Evolutionary conservation across 2,888 invertebrate genomes (phyloP).

Genomic region (Gandaritis pyraliata): DNA sequence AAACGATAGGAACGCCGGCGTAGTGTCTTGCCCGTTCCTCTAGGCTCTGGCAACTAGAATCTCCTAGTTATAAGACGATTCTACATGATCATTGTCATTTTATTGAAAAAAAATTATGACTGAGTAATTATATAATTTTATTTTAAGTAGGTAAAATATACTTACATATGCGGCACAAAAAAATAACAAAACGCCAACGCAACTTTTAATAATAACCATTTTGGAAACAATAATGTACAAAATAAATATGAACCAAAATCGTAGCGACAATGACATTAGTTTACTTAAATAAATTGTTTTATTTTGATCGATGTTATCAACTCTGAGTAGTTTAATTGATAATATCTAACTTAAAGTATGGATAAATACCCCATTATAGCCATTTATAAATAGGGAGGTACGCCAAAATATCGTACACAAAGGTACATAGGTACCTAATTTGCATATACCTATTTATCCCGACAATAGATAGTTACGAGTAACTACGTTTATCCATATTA

Average conservation of each 20-base stretch:
- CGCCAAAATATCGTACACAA: neutral
- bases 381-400: neutral
- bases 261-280: neutral
- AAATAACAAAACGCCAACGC: neutral
- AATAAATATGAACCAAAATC: too few relatives aligned
- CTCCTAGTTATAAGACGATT: too few relatives aligned
- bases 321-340: neutral
- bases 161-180: slow-evolving; percentile 12
- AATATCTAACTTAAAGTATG: slow-evolving; percentile 1
- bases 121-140: too few relatives aligned
- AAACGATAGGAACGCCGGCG: too few relatives aligned
- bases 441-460: neutral
- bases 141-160: neutral
- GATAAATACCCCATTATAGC: slow-evolving; percentile 4
- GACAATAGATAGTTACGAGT: too few relatives aligned
- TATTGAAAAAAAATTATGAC: too few relatives aligned
- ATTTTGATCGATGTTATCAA: neutral
- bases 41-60: too few relatives aligned
- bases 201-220: slow-evolving; percentile 11
- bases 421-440: too few relatives aligned
- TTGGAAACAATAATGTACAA: neutral
- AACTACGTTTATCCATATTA: too few relatives aligned
- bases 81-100: too few relatives aligned
- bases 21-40: too few relatives aligned
- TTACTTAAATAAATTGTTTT: neutral